Evolutionary conservation across 2,888 invertebrate species (phyloP).

Genomic region (Didymodactylos carnosus): DNA sequence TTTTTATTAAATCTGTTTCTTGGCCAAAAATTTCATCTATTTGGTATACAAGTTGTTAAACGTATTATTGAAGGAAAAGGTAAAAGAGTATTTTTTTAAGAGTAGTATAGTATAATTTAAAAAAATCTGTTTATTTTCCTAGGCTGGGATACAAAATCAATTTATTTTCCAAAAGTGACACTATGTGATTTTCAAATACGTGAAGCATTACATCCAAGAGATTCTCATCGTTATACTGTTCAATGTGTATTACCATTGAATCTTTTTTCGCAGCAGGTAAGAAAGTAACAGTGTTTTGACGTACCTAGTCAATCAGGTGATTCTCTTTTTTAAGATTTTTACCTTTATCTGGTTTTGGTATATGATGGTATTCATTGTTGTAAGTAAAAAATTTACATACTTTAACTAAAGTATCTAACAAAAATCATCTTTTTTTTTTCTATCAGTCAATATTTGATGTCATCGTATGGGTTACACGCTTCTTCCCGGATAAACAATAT

Average conservation of each 20-base stretch:
- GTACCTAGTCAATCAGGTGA: too few relatives aligned
- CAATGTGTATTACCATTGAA: conserved; percentile 18
- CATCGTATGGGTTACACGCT: conserved; percentile 9
- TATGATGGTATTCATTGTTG: conserved; percentile 3
- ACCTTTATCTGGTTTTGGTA: conserved; percentile 15
- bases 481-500: conserved; percentile 13
- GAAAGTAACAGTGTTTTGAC: not conserved
- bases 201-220: conserved; percentile 8
- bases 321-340: conserved; percentile 5
- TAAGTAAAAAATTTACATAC: not conserved
- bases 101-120: not conserved
- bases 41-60: conserved; percentile 10
- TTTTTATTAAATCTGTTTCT: conserved; percentile 12
- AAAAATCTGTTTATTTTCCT: not conserved
- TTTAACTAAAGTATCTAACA: not conserved
- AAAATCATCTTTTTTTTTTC: too few relatives aligned
- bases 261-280: conserved; percentile 13
- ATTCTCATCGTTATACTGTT: conserved; percentile 14
- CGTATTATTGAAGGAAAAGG: conserved; percentile 12
- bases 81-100: not conserved
- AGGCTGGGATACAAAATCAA: conserved; percentile 13
- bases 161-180: conserved; percentile 13
- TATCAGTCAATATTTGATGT: conserved; percentile 10
- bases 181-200: conserved; percentile 13
- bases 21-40: conserved; percentile 14